Percentiles rank a stretch among this genome's conserved stretches.
Evolutionary conservation across 2,888 invertebrate species (phyloP).

Genomic region (Temnothorax ravouxi): DNA sequence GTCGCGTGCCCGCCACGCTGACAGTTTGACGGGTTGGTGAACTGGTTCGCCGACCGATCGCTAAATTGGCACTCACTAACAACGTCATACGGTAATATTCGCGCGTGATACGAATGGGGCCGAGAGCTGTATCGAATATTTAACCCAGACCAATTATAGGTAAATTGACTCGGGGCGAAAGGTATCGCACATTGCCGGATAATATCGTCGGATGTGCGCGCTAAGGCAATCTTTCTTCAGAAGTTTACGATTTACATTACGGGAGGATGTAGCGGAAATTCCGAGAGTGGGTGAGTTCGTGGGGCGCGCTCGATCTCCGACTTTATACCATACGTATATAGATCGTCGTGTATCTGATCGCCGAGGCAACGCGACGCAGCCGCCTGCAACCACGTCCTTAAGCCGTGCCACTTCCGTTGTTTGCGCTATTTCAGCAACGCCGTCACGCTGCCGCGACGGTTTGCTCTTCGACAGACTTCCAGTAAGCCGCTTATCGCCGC

Average conservation of each 20-base stretch:
- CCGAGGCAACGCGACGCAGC: neutral
- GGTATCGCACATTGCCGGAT: neutral
- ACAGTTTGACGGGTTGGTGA: conserved; percentile 53
- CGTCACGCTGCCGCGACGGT: conserved; percentile 33
- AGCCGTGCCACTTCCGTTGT: conserved; percentile 45
- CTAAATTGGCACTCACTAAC: conserved; percentile 54
- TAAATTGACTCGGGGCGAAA: neutral
- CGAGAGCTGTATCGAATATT: conserved; percentile 19
- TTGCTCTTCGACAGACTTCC: conserved; percentile 65
- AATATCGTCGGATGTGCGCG: neutral
- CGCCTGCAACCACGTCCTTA: conserved; percentile 18
- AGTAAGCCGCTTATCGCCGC: conserved; percentile 72
- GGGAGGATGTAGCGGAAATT: neutral
- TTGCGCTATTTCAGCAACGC: conserved; percentile 48
- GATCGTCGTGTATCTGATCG: conserved; percentile 24
- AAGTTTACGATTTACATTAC: neutral
- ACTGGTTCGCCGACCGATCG: conserved; percentile 41
- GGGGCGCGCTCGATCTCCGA: neutral
- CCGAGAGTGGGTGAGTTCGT: neutral
- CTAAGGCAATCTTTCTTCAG: neutral
- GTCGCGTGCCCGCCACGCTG: conserved; percentile 41
- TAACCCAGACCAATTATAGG: neutral
- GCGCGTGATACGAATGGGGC: conserved; percentile 31
- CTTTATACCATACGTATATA: neutral
- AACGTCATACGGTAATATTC: conserved; percentile 46